These are phyloP conservation scores for Scaptomyza caliginosa DNA, from an alignment of 2,888 invertebrate genomes.

Conservation along the genomic window DNA sequence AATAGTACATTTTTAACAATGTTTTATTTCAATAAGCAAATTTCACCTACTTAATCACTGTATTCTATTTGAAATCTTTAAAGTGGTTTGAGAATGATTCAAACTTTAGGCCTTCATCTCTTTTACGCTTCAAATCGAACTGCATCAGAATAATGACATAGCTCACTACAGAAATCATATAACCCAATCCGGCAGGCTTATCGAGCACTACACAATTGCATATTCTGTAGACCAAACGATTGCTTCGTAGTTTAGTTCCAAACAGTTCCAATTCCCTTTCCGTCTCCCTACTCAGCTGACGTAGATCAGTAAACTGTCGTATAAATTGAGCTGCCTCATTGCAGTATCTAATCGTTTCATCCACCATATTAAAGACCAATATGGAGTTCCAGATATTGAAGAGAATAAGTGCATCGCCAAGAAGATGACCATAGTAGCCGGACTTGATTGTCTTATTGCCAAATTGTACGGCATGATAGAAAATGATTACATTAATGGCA, in stretches of 20 bases:
- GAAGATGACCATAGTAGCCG: not conserved
- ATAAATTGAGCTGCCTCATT: conserved; percentile 48
- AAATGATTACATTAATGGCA: conserved; percentile 35
- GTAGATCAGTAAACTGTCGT: conserved; percentile 45
- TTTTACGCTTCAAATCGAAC: conserved; percentile 49
- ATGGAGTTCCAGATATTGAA: conserved; percentile 23
- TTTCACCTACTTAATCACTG: not conserved
- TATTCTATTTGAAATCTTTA: not conserved
- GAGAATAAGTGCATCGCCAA: conserved; percentile 36
- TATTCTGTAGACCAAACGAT: conserved; percentile 49
- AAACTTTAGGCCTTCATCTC: not conserved
- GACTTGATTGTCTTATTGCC: conserved; percentile 35
- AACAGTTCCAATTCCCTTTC: conserved; percentile 52
- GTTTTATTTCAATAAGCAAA: not conserved
- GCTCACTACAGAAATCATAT: conserved; percentile 39
- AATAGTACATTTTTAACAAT: no score
- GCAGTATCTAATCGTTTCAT: conserved; percentile 45
- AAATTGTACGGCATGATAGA: conserved; percentile 64
- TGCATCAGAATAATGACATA: conserved; percentile 66
- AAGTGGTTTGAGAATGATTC: not conserved
- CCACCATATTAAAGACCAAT: conserved; percentile 49
- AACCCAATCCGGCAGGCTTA: conserved; percentile 48
- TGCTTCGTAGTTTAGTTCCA: conserved; percentile 12
- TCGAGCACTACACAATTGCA: conserved; percentile 43
- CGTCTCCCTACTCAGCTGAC: conserved; percentile 9